phyloP scores from a whole-genome alignment of 2,797 vertebrate species.

The Aldrovandia affinis region DNA sequence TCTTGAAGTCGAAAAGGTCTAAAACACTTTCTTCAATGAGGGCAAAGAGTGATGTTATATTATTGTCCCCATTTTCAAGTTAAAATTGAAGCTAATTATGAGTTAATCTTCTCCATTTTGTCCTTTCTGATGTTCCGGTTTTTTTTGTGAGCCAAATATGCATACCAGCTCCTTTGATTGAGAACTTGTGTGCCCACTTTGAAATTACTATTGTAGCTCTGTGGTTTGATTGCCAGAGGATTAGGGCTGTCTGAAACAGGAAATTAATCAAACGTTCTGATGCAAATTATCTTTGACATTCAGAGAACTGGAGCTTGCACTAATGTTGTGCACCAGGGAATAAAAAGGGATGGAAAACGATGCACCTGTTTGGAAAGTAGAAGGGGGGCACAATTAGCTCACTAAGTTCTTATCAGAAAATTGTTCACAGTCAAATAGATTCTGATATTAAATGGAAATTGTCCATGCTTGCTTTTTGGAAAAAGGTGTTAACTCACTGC shows the following conservation, averaged over 20 bases:
- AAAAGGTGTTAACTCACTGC: neutral
- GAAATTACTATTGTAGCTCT: neutral
- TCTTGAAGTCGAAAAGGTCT: too few relatives aligned
- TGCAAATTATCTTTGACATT: slow-evolving; percentile 25
- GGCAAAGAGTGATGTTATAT: neutral
- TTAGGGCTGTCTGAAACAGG: slow-evolving; percentile 35
- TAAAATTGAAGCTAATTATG: slow-evolving; percentile 4
- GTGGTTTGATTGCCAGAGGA: slow-evolving; percentile 23
- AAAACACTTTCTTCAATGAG: neutral
- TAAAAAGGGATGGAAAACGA: slow-evolving; percentile 21
- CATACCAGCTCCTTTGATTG: slow-evolving; percentile 9
- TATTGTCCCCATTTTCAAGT: neutral
- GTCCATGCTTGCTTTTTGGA: slow-evolving; percentile 10
- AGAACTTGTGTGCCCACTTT: neutral
- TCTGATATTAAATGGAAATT: slow-evolving; percentile 12
- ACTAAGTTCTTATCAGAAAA: neutral
- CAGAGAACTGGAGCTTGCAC: neutral
- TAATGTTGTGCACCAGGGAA: slow-evolving; percentile 18
- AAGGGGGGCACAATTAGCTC: neutral
- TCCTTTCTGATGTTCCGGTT: slow-evolving; percentile 7
- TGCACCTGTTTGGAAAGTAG: slow-evolving; percentile 21
- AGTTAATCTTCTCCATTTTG: slow-evolving; percentile 4
- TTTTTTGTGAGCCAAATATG: slow-evolving; percentile 9
- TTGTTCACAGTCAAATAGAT: slow-evolving; percentile 6
- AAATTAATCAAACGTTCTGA: slow-evolving; percentile 43